These are phyloP conservation scores for Ochropleura plecta DNA, from an alignment of 2,888 invertebrate genomes.

Conservation along the genomic window DNA sequence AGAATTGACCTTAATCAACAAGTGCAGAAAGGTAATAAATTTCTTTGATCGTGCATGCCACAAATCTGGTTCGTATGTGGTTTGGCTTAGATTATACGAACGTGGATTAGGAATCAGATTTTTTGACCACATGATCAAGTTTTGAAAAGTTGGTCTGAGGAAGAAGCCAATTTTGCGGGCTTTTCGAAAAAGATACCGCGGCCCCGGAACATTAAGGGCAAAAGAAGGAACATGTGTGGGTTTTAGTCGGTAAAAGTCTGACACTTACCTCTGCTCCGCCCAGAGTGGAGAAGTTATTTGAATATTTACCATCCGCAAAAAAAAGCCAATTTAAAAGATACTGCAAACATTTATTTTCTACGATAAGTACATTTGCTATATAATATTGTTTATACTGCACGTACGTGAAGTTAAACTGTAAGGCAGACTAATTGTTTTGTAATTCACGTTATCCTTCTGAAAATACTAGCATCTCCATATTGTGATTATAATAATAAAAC, in stretches of 20 bases:
- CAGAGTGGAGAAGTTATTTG: too few relatives aligned
- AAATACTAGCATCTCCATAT: background rate
- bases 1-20: slow-evolving; percentile 59
- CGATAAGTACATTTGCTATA: background rate
- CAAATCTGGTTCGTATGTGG: slow-evolving; percentile 32
- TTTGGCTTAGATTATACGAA: slow-evolving; percentile 26
- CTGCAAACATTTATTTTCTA: background rate
- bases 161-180: background rate
- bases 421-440: background rate
- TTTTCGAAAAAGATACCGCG: too few relatives aligned
- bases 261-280: too few relatives aligned
- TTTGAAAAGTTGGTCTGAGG: background rate
- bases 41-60: slow-evolving; percentile 54
- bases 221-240: too few relatives aligned
- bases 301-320: too few relatives aligned
- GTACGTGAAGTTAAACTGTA: background rate
- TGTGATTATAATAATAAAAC: background rate
- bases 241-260: too few relatives aligned
- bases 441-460: background rate
- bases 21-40: slow-evolving; percentile 59
- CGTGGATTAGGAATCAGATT: slow-evolving; percentile 11
- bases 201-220: too few relatives aligned
- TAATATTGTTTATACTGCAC: background rate
- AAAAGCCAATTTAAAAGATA: background rate
- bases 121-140: background rate